These are phyloP conservation scores for Lordiphosa andalusiaca DNA, from an alignment of 2,888 invertebrate species.

Conservation along the genomic window DNA sequence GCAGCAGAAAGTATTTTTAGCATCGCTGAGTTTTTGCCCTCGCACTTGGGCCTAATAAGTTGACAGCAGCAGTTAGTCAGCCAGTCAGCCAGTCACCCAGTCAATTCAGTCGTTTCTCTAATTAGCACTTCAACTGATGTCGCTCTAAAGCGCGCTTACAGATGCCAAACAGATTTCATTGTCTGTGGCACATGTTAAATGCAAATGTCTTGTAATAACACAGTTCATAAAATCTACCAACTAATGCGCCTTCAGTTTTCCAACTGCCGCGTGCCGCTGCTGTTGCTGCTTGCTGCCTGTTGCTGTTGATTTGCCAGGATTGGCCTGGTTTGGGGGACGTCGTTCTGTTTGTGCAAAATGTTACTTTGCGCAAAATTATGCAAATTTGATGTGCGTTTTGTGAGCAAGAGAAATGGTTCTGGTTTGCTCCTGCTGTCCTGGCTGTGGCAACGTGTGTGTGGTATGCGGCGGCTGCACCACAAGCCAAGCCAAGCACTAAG, in stretches of 20 bases:
- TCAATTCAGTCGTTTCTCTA: constrained; percentile 34
- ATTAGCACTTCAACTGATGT: constrained; percentile 41
- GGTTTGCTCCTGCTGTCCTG: constrained; percentile 16
- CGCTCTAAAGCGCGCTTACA: constrained; percentile 10
- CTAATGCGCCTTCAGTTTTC: constrained; percentile 42
- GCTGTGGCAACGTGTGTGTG: constrained; percentile 17
- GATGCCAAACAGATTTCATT: constrained; percentile 46
- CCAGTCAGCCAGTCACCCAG: constrained; percentile 7
- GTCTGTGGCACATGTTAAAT: constrained; percentile 47
- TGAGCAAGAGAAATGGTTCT: constrained; percentile 50
- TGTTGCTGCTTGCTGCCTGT: constrained; percentile 21
- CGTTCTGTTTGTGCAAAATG: constrained; percentile 56
- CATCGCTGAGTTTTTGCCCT: constrained; percentile 33
- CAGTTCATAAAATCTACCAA: constrained; percentile 62
- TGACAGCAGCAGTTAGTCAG: constrained; percentile 63
- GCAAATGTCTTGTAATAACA: constrained; percentile 52
- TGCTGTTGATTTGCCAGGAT: constrained; percentile 12
- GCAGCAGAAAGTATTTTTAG: constrained; percentile 53
- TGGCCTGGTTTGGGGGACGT: background rate
- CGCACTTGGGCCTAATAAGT: constrained; percentile 65
- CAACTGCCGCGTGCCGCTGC: constrained; percentile 5
- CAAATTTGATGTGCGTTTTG: constrained; percentile 73
- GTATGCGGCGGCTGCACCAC: constrained; percentile 43
- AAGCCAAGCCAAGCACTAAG: constrained; percentile 49
- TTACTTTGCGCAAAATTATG: constrained; percentile 68